phyloP scores from a whole-genome alignment of 2,888 invertebrate genomes.

The Noctua pronuba region DNA sequence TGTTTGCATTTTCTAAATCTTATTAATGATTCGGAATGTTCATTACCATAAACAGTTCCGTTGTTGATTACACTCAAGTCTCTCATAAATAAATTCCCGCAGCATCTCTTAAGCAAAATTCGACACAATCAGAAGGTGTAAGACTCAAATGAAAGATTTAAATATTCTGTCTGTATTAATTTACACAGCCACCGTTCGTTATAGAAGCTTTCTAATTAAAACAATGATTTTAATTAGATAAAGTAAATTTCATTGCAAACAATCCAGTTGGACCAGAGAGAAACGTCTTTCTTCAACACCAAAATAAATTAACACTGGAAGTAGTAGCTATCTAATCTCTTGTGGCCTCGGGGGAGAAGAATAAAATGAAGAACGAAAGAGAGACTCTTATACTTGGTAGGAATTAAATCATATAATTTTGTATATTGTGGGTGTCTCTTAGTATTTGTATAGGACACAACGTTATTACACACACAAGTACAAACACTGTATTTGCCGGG shows the following conservation, averaged over 20 bases:
- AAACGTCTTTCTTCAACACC: conserved; percentile 63
- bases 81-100: conserved; percentile 48
- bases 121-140: conserved; percentile 62
- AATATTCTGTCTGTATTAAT: conserved; percentile 65
- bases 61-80: conserved; percentile 25
- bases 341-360: conserved; percentile 27
- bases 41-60: background rate
- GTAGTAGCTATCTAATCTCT: conserved; percentile 53
- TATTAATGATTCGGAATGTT: background rate
- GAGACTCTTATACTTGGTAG: conserved; percentile 1
- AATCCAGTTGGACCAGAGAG: conserved; percentile 55
- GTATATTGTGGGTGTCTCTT: background rate
- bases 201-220: conserved; percentile 68
- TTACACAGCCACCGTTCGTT: conserved; percentile 45
- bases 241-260: conserved; percentile 63
- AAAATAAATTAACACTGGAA: conserved; percentile 67
- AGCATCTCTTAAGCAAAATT: conserved; percentile 32
- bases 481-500: background rate
- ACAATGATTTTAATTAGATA: conserved; percentile 71
- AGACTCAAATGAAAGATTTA: conserved; percentile 55
- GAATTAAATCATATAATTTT: background rate
- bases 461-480: background rate
- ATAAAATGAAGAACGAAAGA: conserved; percentile 37
- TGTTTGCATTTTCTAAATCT: background rate
- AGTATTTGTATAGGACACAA: background rate